Evolutionary conservation across 2,797 vertebrate species (phyloP).

Genomic region (Leptoclinus maculatus): DNA sequence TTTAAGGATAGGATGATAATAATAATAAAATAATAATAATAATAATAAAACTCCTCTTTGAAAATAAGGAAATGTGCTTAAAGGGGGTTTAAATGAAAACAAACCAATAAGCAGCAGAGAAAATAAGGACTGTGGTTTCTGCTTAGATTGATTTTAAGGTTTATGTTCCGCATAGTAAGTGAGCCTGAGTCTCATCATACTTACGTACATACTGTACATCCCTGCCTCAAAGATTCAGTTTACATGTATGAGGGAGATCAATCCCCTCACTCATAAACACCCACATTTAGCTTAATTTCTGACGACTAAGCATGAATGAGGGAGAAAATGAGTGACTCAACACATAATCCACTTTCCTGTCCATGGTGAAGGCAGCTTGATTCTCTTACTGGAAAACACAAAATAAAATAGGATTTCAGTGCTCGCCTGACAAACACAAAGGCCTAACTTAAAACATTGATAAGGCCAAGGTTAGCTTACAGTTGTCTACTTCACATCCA

Average conservation of each 20-base stretch:
- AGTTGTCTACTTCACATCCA: neutral
- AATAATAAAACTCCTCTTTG: no score
- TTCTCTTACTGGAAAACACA: slow-evolving; percentile 55
- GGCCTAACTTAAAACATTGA: neutral
- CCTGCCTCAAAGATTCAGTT: slow-evolving; percentile 7
- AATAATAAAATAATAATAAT: neutral
- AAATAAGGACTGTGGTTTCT: neutral
- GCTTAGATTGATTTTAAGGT: slow-evolving; percentile 17
- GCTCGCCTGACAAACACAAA: slow-evolving; percentile 15
- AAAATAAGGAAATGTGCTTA: no score
- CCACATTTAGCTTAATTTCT: slow-evolving; percentile 36
- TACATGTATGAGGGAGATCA: neutral
- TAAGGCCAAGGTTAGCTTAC: neutral
- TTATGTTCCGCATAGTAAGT: neutral
- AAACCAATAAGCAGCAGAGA: neutral
- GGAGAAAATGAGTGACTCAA: slow-evolving; percentile 50
- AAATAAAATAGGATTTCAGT: slow-evolving; percentile 61
- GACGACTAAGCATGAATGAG: slow-evolving; percentile 40
- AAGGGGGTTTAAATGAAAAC: neutral
- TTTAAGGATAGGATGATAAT: neutral
- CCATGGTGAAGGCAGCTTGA: slow-evolving; percentile 48
- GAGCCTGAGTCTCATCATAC: slow-evolving; percentile 8
- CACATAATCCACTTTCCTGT: slow-evolving; percentile 75
- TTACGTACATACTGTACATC: slow-evolving; percentile 5
- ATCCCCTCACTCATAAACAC: neutral